Evolutionary conservation across 2,797 vertebrate species (phyloP).

Genomic region (Myioborus miniatus): DNA sequence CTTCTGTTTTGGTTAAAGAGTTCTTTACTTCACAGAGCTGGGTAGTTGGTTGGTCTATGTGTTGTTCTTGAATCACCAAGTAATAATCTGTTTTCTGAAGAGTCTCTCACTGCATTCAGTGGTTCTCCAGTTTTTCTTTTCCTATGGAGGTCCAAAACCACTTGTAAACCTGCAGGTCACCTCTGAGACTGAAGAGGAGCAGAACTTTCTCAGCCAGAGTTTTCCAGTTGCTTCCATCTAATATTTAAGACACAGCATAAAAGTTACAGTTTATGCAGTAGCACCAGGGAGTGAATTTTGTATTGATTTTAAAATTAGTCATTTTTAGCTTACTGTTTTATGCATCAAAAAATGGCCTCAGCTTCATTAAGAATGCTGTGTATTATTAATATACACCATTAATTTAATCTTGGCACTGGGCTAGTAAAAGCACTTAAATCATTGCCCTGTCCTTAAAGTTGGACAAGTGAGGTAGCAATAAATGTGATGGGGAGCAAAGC

Average conservation of each 20-base stretch:
- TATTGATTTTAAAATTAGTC: constrained; percentile 41
- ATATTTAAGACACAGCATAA: constrained; percentile 15
- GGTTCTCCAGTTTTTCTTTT: neutral
- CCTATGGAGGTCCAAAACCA: neutral
- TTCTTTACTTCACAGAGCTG: neutral
- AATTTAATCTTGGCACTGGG: constrained; percentile 44
- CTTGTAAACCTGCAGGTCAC: neutral
- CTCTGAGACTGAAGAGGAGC: neutral
- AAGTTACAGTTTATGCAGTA: constrained; percentile 3
- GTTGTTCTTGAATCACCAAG: neutral
- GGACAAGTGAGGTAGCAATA: neutral
- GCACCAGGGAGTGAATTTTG: neutral
- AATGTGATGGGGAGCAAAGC: neutral
- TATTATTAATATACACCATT: neutral
- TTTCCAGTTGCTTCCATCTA: neutral
- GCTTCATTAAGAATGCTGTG: neutral
- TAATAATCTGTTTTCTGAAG: neutral
- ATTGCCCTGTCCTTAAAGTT: neutral
- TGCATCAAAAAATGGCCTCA: constrained; percentile 50
- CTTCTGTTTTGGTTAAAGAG: neutral
- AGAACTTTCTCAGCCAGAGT: neutral
- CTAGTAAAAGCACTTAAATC: constrained; percentile 38
- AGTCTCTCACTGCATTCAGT: neutral
- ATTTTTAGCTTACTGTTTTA: constrained; percentile 23
- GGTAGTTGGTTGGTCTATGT: accelerated